These are phyloP conservation scores for Trematomus loennbergii DNA, from an alignment of 2,113 vertebrate species.

Conservation along the genomic window DNA sequence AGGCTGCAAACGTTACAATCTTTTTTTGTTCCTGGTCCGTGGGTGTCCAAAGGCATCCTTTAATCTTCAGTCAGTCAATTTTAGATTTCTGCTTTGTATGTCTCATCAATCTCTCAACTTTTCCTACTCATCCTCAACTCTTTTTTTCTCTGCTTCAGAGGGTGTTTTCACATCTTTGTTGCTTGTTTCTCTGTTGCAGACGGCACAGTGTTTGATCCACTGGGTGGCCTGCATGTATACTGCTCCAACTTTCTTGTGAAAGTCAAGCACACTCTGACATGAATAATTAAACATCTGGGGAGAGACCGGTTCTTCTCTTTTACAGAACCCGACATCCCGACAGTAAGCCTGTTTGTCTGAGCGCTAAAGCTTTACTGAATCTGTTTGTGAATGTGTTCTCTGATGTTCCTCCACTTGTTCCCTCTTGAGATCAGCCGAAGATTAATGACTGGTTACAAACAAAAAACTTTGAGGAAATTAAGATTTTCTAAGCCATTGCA, in stretches of 20 bases:
- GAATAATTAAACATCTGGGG: conserved; percentile 70
- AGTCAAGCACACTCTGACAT: conserved; percentile 65
- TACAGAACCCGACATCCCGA: conserved; percentile 44
- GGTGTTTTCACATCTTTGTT: conserved; percentile 38
- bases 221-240: conserved; percentile 60
- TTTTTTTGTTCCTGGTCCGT: conserved; percentile 57
- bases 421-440: conserved; percentile 52
- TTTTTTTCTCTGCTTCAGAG: conserved; percentile 34
- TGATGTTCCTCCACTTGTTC: conserved; percentile 35
- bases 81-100: conserved; percentile 33
- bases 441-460: conserved; percentile 65
- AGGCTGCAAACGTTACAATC: conserved; percentile 61
- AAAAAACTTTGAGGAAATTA: conserved; percentile 62
- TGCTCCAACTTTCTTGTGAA: conserved; percentile 54
- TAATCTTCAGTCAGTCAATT: conserved; percentile 32
- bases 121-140: conserved; percentile 15
- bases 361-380: conserved; percentile 48
- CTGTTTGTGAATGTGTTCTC: conserved; percentile 56
- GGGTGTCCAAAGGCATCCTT: conserved; percentile 47
- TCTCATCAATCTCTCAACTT: conserved; percentile 13
- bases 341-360: conserved; percentile 68
- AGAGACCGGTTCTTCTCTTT: conserved; percentile 60
- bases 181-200: conserved; percentile 42
- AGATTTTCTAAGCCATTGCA: conserved; percentile 59
- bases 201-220: conserved; percentile 52